phyloP scores from a whole-genome alignment of 2,113 vertebrate genomes.

The Rattus norvegicus region DNA sequence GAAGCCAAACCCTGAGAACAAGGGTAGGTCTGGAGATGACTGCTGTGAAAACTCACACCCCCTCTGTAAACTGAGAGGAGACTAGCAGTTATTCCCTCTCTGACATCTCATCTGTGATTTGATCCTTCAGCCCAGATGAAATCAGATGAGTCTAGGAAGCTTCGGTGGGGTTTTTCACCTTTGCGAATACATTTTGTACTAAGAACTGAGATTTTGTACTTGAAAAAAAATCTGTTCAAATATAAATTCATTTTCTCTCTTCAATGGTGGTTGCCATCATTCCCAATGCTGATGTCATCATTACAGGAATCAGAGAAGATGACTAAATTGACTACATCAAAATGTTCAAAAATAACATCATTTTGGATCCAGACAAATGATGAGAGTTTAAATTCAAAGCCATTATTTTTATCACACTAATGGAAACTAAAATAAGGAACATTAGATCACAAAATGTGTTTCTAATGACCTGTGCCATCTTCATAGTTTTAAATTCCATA shows the following conservation, averaged over 20 bases:
- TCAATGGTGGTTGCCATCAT: not conserved
- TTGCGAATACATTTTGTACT: slow-evolving; percentile 44
- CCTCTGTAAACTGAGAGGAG: not conserved
- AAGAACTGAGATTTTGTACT: slow-evolving; percentile 42
- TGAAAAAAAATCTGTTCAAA: slow-evolving; percentile 30
- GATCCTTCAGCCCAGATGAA: not conserved
- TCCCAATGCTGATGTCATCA: not conserved
- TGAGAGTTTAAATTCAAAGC: slow-evolving; percentile 40
- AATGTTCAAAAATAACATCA: slow-evolving; percentile 42
- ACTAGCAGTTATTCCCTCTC: not conserved
- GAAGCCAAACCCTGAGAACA: not conserved
- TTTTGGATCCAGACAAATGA: slow-evolving; percentile 19
- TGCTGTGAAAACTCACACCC: not conserved
- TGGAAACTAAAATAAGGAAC: slow-evolving; percentile 33
- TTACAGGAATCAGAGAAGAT: slow-evolving; percentile 36
- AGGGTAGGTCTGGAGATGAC: not conserved
- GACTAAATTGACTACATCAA: slow-evolving; percentile 23
- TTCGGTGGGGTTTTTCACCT: not conserved
- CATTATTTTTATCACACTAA: slow-evolving; percentile 45
- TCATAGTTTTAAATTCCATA: not conserved
- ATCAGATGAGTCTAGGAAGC: not conserved
- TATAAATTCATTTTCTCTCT: slow-evolving; percentile 64
- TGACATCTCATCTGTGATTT: not conserved
- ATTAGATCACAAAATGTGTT: slow-evolving; percentile 26
- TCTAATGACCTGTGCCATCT: not conserved